These are phyloP conservation scores for Nycteola revayana DNA, from an alignment of 2,888 invertebrate species.

Conservation along the genomic window DNA sequence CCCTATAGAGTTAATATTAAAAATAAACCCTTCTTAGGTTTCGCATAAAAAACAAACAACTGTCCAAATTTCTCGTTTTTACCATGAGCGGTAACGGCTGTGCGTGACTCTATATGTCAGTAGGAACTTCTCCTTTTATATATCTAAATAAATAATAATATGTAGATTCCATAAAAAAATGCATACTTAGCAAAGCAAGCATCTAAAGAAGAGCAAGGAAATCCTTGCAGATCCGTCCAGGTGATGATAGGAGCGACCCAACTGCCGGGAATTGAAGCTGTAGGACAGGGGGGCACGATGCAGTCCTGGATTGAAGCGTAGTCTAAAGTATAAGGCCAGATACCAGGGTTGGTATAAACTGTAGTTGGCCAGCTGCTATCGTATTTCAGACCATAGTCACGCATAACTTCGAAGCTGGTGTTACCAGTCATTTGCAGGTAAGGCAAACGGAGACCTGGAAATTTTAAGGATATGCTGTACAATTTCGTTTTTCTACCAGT, in stretches of 20 bases:
- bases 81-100: no score
- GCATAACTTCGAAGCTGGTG: slow-evolving; percentile 79
- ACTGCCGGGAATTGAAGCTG: slow-evolving; percentile 78
- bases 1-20: no score
- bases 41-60: no score
- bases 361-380: slow-evolving; percentile 84
- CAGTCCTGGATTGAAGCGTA: slow-evolving; percentile 82
- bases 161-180: no score
- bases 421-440: slow-evolving; percentile 82
- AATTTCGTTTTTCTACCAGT: no score
- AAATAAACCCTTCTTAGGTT: no score
- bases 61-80: no score
- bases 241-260: slow-evolving; percentile 86
- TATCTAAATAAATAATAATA: no score
- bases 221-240: slow-evolving; percentile 66
- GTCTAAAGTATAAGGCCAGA: slow-evolving; percentile 88
- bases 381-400: slow-evolving; percentile 72
- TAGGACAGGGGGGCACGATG: slow-evolving; percentile 79
- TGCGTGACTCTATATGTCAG: no score
- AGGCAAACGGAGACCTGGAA: slow-evolving; percentile 74
- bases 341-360: slow-evolving; percentile 54
- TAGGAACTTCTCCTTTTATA: no score
- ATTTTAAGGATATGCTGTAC: no score
- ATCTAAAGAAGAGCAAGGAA: slow-evolving; percentile 83
- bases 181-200: slow-evolving; percentile 77